Evolutionary conservation across 2,113 vertebrate genomes (phyloP), one percentile per base, ranked within the genome.

Genomic region (Orycteropus afer): DNA sequence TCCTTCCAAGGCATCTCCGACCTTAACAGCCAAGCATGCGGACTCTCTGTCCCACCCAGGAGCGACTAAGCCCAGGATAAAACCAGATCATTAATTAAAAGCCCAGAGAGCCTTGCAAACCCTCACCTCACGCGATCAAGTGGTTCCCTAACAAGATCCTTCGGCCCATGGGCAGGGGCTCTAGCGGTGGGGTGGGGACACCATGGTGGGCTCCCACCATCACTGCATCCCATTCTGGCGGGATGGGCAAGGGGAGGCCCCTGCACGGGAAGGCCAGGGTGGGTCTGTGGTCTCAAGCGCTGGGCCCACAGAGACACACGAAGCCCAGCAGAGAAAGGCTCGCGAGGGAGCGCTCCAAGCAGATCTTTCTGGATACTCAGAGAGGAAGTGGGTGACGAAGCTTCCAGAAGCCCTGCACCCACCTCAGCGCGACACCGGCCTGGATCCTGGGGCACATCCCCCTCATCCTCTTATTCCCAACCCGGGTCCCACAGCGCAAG

Each of bases 211-310:
- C 59, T 34, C 53, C 42, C 49, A 18, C 9, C 12, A 53, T 15
- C 3, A 13, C 22, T 83, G 17, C 3, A 9, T 9, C 8, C 29
- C 32, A 4, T 40, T 59, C 78, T 29, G 53, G 17, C 0, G 3
- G 5, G 17, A 47, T 0, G 0, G 65, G 32, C 37, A 12, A 10
- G 23, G 0, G 25, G n/a, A 2, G 1, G 25, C 3, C 4, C 12
- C 14, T 10, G 6, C 23, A 40, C 20, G 45, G 61, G 51, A 83
- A 79, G 73, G 2, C 1, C 5, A 22, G 2, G 67, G 22, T 7
- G 0, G 47, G 32, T 42, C 74, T 20, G 0, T 2, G n/a, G 23
- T 10, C 74, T 51, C 63, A 4, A 61, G 77, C 32, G 10, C 23
- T 0, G 15, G 57, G 67, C 29, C 40, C 1, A 2, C 20, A 3